A percentile compares a stretch with the other conserved stretches of the same genome.
phyloP scores from a whole-genome alignment of 2,797 vertebrate genomes.

The Rallus crepitans region DNA sequence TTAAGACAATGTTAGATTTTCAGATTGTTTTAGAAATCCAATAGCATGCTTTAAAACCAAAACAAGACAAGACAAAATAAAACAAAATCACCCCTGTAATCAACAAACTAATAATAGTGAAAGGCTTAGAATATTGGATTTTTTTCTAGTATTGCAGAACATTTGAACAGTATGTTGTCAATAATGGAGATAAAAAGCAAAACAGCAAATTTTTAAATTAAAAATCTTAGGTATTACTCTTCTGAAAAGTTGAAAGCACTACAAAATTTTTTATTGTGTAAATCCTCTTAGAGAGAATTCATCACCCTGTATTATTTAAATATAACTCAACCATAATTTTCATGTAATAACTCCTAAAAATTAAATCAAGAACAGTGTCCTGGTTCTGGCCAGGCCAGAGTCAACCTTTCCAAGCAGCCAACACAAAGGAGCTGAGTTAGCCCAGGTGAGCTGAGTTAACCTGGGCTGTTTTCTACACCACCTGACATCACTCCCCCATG shows the following conservation, averaged over 20 bases:
- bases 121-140: rapidly evolving
- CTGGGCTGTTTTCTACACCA: too few relatives aligned
- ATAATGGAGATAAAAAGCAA: not conserved
- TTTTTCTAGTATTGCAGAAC: not conserved
- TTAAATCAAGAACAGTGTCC: not conserved
- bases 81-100: too few relatives aligned
- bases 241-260: not conserved
- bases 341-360: not conserved
- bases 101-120: not conserved
- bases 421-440: too few relatives aligned
- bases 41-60: not conserved
- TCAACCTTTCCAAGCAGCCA: too few relatives aligned
- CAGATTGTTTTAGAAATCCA: not conserved
- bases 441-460: too few relatives aligned
- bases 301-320: not conserved
- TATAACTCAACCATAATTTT: not conserved
- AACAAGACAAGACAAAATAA: not conserved
- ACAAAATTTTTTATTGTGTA: not conserved
- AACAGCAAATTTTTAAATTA: not conserved
- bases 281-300: not conserved
- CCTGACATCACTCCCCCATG: too few relatives aligned
- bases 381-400: too few relatives aligned
- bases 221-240: not conserved
- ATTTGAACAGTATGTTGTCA: not conserved
- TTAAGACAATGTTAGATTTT: not conserved